Evolutionary conservation across 2,888 invertebrate genomes (phyloP), one percentile per base, ranked within the genome.

Genomic region (Eupelmus urozonus): DNA sequence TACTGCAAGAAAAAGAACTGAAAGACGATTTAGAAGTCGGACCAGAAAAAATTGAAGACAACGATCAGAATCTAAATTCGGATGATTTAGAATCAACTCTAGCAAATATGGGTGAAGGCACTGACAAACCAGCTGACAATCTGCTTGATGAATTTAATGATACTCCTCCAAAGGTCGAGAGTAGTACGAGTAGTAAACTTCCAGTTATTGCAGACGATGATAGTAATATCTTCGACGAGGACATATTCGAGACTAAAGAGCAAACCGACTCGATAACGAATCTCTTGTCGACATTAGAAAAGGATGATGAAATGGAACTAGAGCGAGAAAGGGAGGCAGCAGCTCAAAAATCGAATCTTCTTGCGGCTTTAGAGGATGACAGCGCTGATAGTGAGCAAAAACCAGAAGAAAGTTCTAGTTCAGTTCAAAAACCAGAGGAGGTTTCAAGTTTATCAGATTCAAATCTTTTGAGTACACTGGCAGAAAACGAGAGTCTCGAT

Each of bases 261-360:
- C 70, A 76, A 62, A 20, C 40, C 1, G 74, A 79, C 23, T 76
- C 79, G 1, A 73, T 76, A 66, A 42, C 76, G 5, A 79, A 76
- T 70, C 29, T 81, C 23, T 66, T 76, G 7, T 45, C 72, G 11
- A 76, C 65, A 3, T 74, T 76, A 20, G 73, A 79, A 27, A 79
- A 78, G 29, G 66, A 81, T 45, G 73, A 76, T 0, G 65, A 65
- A 9, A 63, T n/a, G 0, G 45, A 71, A 25, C 4, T 16, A 27
- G 18, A 23, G 7, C 20, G 16, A 40, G 51, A 23, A 65, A 18
- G 13, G 27, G 16, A 20, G 13, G 16, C 42, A 63, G 23, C 18
- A 40, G 20, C 11, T 16, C 25, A 2, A 9, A 0, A 25, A 18
- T 45, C 9, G 23, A 5, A 40, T 11, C 40, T 45, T 45, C 49